These are phyloP conservation scores for Automeris io DNA, from an alignment of 2,888 invertebrate genomes.

Conservation along the genomic window DNA sequence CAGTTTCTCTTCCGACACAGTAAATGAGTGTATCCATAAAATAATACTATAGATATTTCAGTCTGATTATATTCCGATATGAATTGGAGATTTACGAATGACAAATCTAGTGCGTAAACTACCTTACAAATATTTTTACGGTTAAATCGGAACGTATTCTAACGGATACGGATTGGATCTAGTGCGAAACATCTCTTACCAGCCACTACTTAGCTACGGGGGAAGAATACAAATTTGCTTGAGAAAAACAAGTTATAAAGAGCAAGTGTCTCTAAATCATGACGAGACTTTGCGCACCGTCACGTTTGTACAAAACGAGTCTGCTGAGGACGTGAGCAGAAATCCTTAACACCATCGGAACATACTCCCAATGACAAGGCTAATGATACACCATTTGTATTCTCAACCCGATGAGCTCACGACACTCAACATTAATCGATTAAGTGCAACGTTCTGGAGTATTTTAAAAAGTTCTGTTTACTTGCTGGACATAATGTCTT, in stretches of 20 bases:
- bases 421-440: neutral
- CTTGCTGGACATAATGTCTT: neutral
- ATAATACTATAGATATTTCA: no score
- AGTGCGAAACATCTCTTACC: no score
- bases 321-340: slow-evolving; percentile 24
- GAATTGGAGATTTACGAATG: no score
- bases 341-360: slow-evolving; percentile 17
- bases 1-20: no score
- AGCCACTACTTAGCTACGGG: slow-evolving; percentile 8
- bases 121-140: no score
- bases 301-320: slow-evolving; percentile 26
- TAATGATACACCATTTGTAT: slow-evolving; percentile 13
- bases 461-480: neutral
- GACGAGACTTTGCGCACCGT: slow-evolving; percentile 14
- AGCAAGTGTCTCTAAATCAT: slow-evolving; percentile 9
- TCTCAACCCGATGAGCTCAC: slow-evolving; percentile 5
- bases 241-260: slow-evolving; percentile 13
- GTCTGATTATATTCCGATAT: no score
- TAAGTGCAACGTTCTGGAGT: neutral
- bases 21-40: no score
- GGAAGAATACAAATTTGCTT: slow-evolving; percentile 22
- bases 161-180: no score
- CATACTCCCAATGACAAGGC: slow-evolving; percentile 18
- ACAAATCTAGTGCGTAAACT: no score
- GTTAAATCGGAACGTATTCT: no score